Percentiles rank a stretch among this genome's conserved stretches.
Conservation (phyloP, 1,140 invertebrate genomes). For the Conus betulinus region DNA sequence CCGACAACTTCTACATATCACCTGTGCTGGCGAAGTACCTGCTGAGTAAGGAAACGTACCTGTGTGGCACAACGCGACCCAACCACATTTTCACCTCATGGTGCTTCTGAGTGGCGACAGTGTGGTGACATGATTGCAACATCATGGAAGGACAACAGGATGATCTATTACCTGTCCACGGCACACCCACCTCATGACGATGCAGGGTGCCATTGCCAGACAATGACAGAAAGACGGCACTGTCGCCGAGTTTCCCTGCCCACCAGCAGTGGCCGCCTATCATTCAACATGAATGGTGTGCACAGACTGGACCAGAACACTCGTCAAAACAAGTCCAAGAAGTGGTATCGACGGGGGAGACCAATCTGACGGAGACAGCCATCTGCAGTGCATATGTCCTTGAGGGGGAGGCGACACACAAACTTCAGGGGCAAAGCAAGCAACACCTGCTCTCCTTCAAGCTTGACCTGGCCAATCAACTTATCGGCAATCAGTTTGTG, state of each 20-base stretch:
- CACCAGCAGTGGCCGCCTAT: slow-evolving; percentile 36
- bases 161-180: slow-evolving; percentile 37
- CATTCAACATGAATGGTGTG: slow-evolving; percentile 45
- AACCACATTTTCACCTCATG: too few species aligned
- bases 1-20: too few species aligned
- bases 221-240: slow-evolving; percentile 49
- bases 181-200: slow-evolving; percentile 22
- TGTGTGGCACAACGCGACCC: too few species aligned
- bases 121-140: slow-evolving; percentile 33
- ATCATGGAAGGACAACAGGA: slow-evolving; percentile 46
- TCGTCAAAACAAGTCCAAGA: slow-evolving; percentile 7
- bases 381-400: slow-evolving; percentile 39
- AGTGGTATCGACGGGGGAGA: slow-evolving; percentile 23
- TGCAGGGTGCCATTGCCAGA: background rate
- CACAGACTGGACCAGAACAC: slow-evolving; percentile 43
- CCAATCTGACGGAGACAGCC: slow-evolving; percentile 27
- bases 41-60: too few species aligned
- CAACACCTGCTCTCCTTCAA: slow-evolving; percentile 25
- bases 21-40: too few species aligned
- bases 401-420: background rate
- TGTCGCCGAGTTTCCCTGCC: slow-evolving; percentile 24
- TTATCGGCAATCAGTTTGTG: slow-evolving; percentile 11
- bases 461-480: slow-evolving; percentile 25
- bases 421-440: slow-evolving; percentile 13
- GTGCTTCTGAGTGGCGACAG: background rate